These are phyloP conservation scores for Rhagophthalmus giganteus DNA, from an alignment of 2,888 invertebrate genomes.

Conservation along the genomic window DNA sequence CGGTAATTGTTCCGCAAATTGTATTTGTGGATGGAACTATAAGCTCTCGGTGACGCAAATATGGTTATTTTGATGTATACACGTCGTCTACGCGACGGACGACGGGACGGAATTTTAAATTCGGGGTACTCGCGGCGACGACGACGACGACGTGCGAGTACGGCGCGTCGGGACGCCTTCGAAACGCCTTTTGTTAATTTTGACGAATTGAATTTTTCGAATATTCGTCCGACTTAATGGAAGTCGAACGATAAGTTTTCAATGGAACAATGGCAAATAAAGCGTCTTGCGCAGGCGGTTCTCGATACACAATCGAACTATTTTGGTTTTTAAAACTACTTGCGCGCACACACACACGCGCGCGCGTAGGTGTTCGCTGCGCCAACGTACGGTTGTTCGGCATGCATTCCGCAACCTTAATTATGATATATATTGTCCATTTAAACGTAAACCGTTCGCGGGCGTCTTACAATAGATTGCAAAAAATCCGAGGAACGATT, in stretches of 20 bases:
- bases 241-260: not conserved
- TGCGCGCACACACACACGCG: too few relatives aligned
- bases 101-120: conserved; percentile 14
- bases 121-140: not conserved
- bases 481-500: too few relatives aligned
- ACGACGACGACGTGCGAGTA: not conserved
- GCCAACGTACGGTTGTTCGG: conserved; percentile 17
- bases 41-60: conserved; percentile 49
- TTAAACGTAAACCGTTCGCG: conserved; percentile 7
- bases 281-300: conserved; percentile 4
- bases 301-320: conserved; percentile 15
- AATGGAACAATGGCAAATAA: conserved; percentile 6
- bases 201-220: not conserved
- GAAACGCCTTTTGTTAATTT: too few relatives aligned
- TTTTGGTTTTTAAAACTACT: conserved; percentile 7
- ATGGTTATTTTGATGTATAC: conserved; percentile 51
- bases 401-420: conserved; percentile 28
- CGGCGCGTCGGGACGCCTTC: not conserved
- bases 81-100: conserved; percentile 27
- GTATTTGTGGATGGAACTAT: conserved; percentile 54
- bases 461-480: too few relatives aligned
- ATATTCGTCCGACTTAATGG: not conserved
- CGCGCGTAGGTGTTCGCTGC: conserved; percentile 19
- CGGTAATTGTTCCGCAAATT: conserved; percentile 56
- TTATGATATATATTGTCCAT: conserved; percentile 31